Percentiles rank a stretch among this genome's conserved stretches.
Conservation (phyloP, 2,888 invertebrate genomes). For the Synergus laeviventris region DNA sequence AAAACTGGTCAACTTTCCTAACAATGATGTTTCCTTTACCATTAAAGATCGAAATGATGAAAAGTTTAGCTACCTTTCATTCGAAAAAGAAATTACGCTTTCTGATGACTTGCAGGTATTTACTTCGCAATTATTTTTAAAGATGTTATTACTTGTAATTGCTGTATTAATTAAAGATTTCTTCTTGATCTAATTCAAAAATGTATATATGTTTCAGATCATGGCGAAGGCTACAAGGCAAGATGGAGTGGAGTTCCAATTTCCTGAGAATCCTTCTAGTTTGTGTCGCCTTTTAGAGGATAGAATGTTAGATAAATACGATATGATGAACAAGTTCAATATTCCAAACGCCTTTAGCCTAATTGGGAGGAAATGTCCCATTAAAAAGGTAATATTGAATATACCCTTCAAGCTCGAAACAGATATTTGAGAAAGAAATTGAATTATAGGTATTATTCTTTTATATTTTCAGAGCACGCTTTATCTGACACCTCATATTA, state of each 20-base stretch:
- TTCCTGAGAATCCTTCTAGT: slow-evolving; percentile 52
- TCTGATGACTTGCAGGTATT: slow-evolving; percentile 56
- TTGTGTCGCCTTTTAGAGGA: slow-evolving; percentile 53
- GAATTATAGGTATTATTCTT: neutral
- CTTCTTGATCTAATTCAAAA: neutral
- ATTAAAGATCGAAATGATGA: slow-evolving; percentile 52
- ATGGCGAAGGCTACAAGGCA: slow-evolving; percentile 48
- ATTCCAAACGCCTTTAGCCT: slow-evolving; percentile 54
- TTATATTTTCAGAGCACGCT: slow-evolving; percentile 49
- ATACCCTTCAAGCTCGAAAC: too few relatives aligned
- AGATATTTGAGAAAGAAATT: neutral
- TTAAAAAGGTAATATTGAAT: slow-evolving; percentile 50
- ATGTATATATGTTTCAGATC: slow-evolving; percentile 44
- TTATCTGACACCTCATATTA: slow-evolving; percentile 51
- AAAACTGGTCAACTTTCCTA: slow-evolving; percentile 53
- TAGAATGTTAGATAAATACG: slow-evolving; percentile 37
- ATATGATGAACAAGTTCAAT: slow-evolving; percentile 47
- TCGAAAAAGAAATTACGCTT: slow-evolving; percentile 52
- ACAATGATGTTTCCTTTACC: slow-evolving; percentile 52
- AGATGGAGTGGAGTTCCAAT: slow-evolving; percentile 51
- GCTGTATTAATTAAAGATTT: neutral
- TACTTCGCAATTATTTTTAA: slow-evolving; percentile 45
- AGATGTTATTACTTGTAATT: slow-evolving; percentile 44
- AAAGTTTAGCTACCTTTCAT: slow-evolving; percentile 52
- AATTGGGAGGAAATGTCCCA: slow-evolving; percentile 50